A percentile compares a stretch with the other conserved stretches of the same genome.
Conservation (phyloP, 2,888 invertebrate species). For the Junonia oenone region DNA sequence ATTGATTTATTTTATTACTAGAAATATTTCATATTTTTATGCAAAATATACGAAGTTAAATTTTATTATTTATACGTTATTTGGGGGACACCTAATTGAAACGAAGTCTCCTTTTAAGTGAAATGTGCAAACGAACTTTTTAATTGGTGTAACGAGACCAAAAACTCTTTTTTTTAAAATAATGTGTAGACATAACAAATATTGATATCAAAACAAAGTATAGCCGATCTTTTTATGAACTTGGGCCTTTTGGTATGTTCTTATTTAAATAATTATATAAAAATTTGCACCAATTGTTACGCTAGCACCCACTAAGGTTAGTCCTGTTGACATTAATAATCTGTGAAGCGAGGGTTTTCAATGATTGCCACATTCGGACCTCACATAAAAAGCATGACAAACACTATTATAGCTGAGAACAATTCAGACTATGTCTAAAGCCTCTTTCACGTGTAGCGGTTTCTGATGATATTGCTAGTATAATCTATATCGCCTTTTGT, state of each 20-base stretch:
- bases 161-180: too few relatives aligned
- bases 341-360: constrained; percentile 35
- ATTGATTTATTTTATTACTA: not conserved
- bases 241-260: too few relatives aligned
- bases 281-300: not conserved
- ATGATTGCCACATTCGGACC: constrained; percentile 33
- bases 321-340: constrained; percentile 33
- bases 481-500: too few relatives aligned
- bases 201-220: not conserved
- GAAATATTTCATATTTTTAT: not conserved
- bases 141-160: too few relatives aligned
- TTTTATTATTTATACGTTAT: too few relatives aligned
- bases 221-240: not conserved
- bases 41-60: too few relatives aligned
- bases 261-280: too few relatives aligned
- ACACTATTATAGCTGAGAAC: constrained; percentile 40
- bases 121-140: too few relatives aligned
- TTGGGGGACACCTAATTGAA: too few relatives aligned
- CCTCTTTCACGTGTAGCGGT: constrained; percentile 6
- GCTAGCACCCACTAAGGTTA: constrained; percentile 6
- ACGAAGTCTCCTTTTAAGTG: too few relatives aligned
- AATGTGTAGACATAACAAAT: too few relatives aligned
- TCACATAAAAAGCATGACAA: constrained; percentile 49
- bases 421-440: constrained; percentile 35
- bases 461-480: too few relatives aligned